Evolutionary conservation across 2,113 vertebrate genomes (phyloP), one percentile per base, ranked within the genome.

Genomic region (Percina caprodes): DNA sequence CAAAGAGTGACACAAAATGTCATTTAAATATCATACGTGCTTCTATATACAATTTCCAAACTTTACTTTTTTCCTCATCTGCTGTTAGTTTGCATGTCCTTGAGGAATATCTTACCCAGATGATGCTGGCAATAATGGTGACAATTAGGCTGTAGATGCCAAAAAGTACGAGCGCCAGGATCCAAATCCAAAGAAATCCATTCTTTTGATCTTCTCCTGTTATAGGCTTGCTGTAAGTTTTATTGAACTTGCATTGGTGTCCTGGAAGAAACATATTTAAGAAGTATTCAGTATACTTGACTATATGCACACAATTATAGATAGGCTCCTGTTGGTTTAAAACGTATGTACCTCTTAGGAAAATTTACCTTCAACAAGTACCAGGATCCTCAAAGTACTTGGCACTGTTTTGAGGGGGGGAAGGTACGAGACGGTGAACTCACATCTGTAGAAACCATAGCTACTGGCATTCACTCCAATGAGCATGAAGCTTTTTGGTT

Each of bases 361-460:
- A n/a, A 10, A 45, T 55, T 74, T 87, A 94, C 93, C 91, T 59
- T 84, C 23, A 2, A 73, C 12, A 0, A 79, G 63, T 6, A 94
- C 21, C 12, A 89, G 3, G 24, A 85, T 61, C 3, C 1, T 10
- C 42, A 19, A 2, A 1, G 6, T 3, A 5, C 39, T 48, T 14
- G 0, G 0, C 0, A 0, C 1, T 0, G 0, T 0, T 5, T 0
- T 3, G 2, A 46, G 1, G 1, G 94, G 94, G 12, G 93, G 91
- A 10, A 93, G 94, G 63, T 3, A 90, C 0, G 0, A 10, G 2
- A 8, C 3, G 0, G 0, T 30, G 18, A 13, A 39, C 13, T 58
- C n/a, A n/a, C 94, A 95, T 1, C 2, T 68, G 74, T 93, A 95
- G 11, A 78, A 0, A 0, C 56, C 86, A 0, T 56, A n/a, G 19